Evolutionary conservation across 2,797 vertebrate genomes (phyloP).

Genomic region (Sparidentex hasta): DNA sequence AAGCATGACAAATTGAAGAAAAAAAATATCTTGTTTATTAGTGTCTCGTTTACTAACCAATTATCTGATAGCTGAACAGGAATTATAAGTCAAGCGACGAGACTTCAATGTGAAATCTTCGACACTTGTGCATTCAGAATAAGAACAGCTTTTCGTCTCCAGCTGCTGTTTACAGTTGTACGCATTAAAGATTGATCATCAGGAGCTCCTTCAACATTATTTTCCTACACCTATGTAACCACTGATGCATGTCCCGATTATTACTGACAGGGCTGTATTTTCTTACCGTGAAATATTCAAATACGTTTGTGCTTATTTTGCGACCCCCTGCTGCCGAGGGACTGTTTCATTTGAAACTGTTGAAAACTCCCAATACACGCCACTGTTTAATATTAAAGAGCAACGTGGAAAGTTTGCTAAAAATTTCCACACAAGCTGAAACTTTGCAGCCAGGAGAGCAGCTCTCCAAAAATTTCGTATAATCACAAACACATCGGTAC

Average conservation of each 20-base stretch:
- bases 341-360: slow-evolving; percentile 44
- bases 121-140: slow-evolving; percentile 19
- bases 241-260: slow-evolving; percentile 29
- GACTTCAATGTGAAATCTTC: slow-evolving; percentile 27
- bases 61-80: slow-evolving; percentile 56
- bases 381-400: slow-evolving; percentile 58
- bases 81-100: slow-evolving; percentile 35
- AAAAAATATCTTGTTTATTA: slow-evolving; percentile 62
- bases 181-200: slow-evolving; percentile 26
- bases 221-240: slow-evolving; percentile 14
- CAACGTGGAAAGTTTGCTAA: slow-evolving; percentile 45
- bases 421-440: slow-evolving; percentile 12
- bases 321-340: slow-evolving; percentile 23
- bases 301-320: slow-evolving; percentile 40
- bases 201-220: slow-evolving; percentile 21
- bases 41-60: slow-evolving; percentile 60
- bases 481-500: slow-evolving; percentile 31
- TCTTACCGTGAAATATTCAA: slow-evolving; percentile 46
- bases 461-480: slow-evolving; percentile 14
- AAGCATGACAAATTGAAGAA: slow-evolving; percentile 59
- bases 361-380: slow-evolving; percentile 38
- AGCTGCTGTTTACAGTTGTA: slow-evolving; percentile 20
- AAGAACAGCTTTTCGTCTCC: slow-evolving; percentile 11
- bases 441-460: slow-evolving; percentile 23
- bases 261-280: slow-evolving; percentile 18